Base-by-base conservation (phyloP, 2,888 invertebrate species). In the Gastracanthus pulcherrimus region DNA sequence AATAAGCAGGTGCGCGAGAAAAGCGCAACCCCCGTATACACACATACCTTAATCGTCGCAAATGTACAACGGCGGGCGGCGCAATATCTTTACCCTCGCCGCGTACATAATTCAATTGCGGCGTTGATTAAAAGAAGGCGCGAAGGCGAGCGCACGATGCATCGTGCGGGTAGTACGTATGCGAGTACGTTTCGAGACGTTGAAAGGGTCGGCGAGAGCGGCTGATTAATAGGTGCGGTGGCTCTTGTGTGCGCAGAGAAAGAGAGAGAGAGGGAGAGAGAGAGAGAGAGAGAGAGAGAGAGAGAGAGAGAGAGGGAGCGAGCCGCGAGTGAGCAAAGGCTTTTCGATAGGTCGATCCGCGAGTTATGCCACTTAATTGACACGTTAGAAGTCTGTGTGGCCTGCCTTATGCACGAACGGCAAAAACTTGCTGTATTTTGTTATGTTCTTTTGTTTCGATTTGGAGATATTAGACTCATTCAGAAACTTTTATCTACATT, bases 81-180 rank as follows among this genome's bases (percentile, higher is more conserved):
- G 34, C 31, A n/a, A 29, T 34, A 64, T 11, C 23, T 72, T 13
- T 31, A 34, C 62, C 74, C 29, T 13, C 36, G 51, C 34, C 78
- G 38, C 48, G 26, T 7, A 60, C 66, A 79, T 74, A 79, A 79
- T 79, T 79, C 79, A 79, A 79, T 79, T 74, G 70, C 74, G 79
- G 79, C 66, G 79, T 79, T 79, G 79, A 79, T 79, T 79, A 79
- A 79, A 79, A 72, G 72, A 74, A 79, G 48, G 72, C 66, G 55
- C 78, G 78, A 60, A 58, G 4, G 66, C n/a, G 34, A n/a, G 62
- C 9, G 26, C 58, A 23, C 19, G 23, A 64, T 45, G 34, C 19
- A 31, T 38, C n/a, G 7, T 19, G 60, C 19, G 51, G 19, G 41
- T 5, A 26, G 11, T 0, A n/a, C n/a, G 58, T 23, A 62, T 48